A percentile compares a stretch with the other conserved stretches of the same genome.
These are phyloP conservation scores for Morpho deidamia DNA, from an alignment of 2,888 invertebrate genomes.

Conservation along the genomic window DNA sequence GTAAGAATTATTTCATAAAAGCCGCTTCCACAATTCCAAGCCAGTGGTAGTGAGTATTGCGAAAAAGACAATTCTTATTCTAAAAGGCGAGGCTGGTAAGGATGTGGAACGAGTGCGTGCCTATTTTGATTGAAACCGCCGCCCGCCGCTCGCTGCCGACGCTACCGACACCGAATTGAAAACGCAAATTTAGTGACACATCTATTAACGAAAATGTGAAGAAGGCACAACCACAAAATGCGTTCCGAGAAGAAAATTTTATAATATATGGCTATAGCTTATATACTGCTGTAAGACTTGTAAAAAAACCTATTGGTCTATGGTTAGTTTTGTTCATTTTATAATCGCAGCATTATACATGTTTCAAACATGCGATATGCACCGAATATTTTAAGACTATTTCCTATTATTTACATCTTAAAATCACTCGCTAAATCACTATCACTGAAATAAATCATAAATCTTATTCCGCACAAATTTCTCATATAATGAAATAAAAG, in stretches of 20 bases:
- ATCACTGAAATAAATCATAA: no score
- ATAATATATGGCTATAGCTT: conserved; percentile 37
- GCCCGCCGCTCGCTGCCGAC: conserved; percentile 27
- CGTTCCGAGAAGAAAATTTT: conserved; percentile 37
- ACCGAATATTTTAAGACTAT: no score
- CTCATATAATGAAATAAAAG: no score
- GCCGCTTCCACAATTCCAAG: conserved; percentile 46
- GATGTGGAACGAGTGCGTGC: conserved; percentile 75
- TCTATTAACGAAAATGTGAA: conserved; percentile 69
- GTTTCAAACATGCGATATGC: no score
- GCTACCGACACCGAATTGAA: conserved; percentile 64
- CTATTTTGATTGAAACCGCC: conserved; percentile 73
- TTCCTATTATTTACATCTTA: not conserved
- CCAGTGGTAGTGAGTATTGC: conserved; percentile 51
- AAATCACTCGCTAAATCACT: not conserved
- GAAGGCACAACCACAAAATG: conserved; percentile 55
- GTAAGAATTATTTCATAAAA: conserved; percentile 17
- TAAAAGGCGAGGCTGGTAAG: conserved; percentile 69
- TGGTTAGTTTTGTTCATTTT: no score
- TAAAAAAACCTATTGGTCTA: not conserved
- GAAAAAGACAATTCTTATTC: conserved; percentile 79
- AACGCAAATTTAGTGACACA: conserved; percentile 74
- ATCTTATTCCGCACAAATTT: no score
- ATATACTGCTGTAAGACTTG: not conserved
- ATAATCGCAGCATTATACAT: no score